Base-by-base conservation (phyloP, 2,113 vertebrate genomes). In the Dinomys branickii region DNA sequence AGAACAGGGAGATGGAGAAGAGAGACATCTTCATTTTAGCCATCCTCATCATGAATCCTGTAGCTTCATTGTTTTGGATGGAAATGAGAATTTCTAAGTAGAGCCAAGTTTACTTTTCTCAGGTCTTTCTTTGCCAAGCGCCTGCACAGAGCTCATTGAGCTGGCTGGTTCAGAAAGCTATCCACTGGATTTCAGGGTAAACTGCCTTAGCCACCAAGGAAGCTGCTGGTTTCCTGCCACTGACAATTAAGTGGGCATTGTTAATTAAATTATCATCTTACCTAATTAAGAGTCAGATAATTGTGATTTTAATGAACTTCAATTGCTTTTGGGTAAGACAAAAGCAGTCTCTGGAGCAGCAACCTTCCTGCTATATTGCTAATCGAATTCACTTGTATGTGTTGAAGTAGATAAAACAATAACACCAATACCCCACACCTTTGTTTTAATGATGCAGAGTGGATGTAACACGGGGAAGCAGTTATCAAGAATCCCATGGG, bases 231-330 rank as follows among this genome's bases (percentile, higher is more conserved):
- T 80, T 94, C 92, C 95, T 94, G 92, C 94, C 88, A 96, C 81
- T 26, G 0, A 95, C 97, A 98, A 94, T 95, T 97, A 97, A 97
- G 80, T 96, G 90, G 96, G 90, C 85, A 87, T 84, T 96, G 95
- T 97, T 98, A 97, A 97, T 98, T 97, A 95, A 98, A 95, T 96
- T 92, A 94, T 97, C 94, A 96, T 94, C 92, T 61, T 85, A 94
- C 94, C 96, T 97, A 97, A 97, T 95, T 96, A 96, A 95, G 83
- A 97, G 75, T 95, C 92, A 94, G 96, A 97, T 97, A 96, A 98
- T 98, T 94, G 91, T 91, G 95, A 96, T 96, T 97, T 94, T 97
- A 97, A 97, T 97, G 96, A 97, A 95, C 96, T 95, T 71, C 78
- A 91, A 96, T 97, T 96, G 96, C 95, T 97, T 96, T 94, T 71